These are phyloP conservation scores for Brenthis daphne DNA, from an alignment of 2,888 invertebrate genomes.

Conservation along the genomic window DNA sequence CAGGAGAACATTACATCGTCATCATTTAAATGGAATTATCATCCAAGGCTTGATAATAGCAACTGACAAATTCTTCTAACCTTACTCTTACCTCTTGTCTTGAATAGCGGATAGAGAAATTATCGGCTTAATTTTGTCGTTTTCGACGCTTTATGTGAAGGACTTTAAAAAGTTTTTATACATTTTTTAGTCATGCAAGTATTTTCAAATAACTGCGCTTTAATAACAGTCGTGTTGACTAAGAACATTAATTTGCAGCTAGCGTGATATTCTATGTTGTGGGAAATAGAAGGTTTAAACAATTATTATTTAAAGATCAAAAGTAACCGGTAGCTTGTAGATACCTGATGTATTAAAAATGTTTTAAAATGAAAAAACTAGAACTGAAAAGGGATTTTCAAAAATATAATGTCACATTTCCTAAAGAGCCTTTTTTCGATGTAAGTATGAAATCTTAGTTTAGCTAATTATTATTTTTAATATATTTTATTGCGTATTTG, in stretches of 20 bases:
- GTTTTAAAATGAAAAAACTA: conserved; percentile 21
- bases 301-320: conserved; percentile 10
- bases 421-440: conserved; percentile 53
- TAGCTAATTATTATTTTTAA: neutral
- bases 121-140: no score
- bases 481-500: neutral
- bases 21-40: no score
- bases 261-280: conserved; percentile 19
- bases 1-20: no score
- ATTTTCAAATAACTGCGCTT: conserved; percentile 5
- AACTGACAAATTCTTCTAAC: no score
- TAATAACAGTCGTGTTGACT: conserved; percentile 1
- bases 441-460: conserved; percentile 45
- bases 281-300: neutral
- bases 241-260: conserved; percentile 20
- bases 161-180: no score
- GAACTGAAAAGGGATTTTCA: conserved; percentile 34
- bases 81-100: no score
- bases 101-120: no score
- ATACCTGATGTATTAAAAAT: neutral
- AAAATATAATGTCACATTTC: conserved; percentile 42
- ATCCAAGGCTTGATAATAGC: no score
- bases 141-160: no score
- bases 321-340: neutral
- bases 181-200: no score